Conservation (phyloP, 2,113 vertebrate genomes). For the Bubo scandiacus region DNA sequence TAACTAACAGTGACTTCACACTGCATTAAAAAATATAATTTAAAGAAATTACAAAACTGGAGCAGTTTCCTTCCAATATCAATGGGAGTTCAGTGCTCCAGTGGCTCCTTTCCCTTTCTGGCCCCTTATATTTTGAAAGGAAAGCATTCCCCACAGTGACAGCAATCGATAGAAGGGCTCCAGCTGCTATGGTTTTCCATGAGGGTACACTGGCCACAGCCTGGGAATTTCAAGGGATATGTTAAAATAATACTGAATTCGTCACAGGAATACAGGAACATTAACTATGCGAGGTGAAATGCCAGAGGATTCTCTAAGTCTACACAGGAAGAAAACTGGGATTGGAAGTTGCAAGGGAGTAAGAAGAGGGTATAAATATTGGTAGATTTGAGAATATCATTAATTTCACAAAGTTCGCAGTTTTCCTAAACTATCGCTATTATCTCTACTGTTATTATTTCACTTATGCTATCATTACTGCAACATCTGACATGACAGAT, state of each 20-base stretch:
- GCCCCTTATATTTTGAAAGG: too few species aligned
- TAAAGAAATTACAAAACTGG: rapidly evolving
- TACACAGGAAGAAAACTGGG: neutral
- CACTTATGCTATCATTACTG: neutral
- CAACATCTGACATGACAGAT: neutral
- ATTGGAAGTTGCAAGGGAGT: neutral
- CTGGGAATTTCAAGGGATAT: neutral
- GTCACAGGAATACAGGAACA: neutral
- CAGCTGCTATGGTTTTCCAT: neutral
- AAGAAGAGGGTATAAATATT: neutral
- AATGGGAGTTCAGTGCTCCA: neutral
- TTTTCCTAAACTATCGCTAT: neutral
- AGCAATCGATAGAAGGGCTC: neutral
- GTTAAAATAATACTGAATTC: neutral
- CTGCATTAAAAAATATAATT: neutral
- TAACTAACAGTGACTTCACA: neutral
- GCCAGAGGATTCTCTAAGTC: neutral
- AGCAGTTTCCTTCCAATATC: neutral
- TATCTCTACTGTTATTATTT: neutral
- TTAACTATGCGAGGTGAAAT: neutral
- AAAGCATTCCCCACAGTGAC: neutral
- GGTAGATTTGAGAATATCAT: neutral
- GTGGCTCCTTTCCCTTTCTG: neutral
- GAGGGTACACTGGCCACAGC: neutral
- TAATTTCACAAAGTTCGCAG: neutral